Base-by-base conservation (phyloP, 2,888 invertebrate genomes). In the Machimus atricapillus region DNA sequence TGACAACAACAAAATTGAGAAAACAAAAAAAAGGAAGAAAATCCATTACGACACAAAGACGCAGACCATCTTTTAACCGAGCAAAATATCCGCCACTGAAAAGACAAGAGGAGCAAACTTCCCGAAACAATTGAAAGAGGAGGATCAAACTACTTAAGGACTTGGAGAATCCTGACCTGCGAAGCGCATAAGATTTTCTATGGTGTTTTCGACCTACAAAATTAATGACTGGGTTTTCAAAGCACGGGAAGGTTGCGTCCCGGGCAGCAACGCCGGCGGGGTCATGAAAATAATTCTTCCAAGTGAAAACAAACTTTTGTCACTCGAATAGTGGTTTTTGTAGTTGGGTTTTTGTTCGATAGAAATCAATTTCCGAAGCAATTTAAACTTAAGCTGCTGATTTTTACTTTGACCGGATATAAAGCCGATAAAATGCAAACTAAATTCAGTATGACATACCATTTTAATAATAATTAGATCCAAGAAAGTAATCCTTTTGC, bases 151-250 rank as follows among this genome's bases (percentile, higher is more conserved):
- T 82, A 58, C 58, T 52, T 37, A 66, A 82, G 52, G 52, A 82
- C 37, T 31, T n/a, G 58, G 34, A 23, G 34, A 37, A 82, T 66
- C 82, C 56, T 27, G 34, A 34, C 23, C 31, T 58, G 58, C 56
- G 37, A 31, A 58, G 66, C 34, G 82, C 37, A 82, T 66, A 82
- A 82, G 66, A 82, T 34, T 34, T 66, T 82, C 82, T 58, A 40
- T 66, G 58, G 34, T 9, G 16, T 52, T 66, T 66, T 56, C 31
- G 52, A 81, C 81, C 52, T 31, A 81, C 81, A 34, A 82, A 82
- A 82, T 82, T 82, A 82, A 82, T 82, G 82, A 82, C 58, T 82
- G 82, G 52, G 23, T 82, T 82, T 82, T 52, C 1, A 58, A 66
- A 58, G 37, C 40, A 40, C 46, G 12, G 14, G 56, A 37, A 23